Conservation (phyloP, 2,797 vertebrate genomes). For the Trachurus trachurus region DNA sequence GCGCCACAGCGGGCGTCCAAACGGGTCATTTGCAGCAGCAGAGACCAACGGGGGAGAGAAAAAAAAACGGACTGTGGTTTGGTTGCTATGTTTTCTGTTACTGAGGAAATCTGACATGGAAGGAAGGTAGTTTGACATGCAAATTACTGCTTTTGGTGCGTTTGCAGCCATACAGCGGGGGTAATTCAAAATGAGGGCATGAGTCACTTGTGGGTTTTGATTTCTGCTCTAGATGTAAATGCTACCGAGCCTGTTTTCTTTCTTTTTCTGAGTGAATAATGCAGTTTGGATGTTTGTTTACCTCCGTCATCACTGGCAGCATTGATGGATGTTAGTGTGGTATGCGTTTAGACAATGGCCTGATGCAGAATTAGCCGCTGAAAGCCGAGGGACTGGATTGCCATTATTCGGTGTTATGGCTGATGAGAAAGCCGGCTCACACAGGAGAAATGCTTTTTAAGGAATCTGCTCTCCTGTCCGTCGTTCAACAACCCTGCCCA, state of each 20-base stretch:
- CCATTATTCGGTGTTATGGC: neutral
- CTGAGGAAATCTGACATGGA: conserved; percentile 13
- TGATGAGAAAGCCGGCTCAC: neutral
- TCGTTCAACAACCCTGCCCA: conserved; percentile 18
- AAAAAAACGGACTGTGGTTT: conserved; percentile 12
- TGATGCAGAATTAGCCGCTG: neutral
- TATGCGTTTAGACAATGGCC: neutral
- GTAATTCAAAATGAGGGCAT: conserved; percentile 22
- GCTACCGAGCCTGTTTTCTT: neutral
- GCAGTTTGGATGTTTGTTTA: conserved; percentile 10
- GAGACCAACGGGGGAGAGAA: conserved; percentile 28
- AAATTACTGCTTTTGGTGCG: conserved; percentile 20
- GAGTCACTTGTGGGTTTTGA: conserved; percentile 23
- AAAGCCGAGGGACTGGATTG: neutral
- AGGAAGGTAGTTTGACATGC: conserved; percentile 14
- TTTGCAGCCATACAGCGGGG: neutral
- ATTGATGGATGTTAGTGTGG: neutral
- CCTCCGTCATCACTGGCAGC: conserved; percentile 7
- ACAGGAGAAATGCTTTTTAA: conserved; percentile 6
- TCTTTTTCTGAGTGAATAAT: neutral
- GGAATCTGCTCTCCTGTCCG: conserved; percentile 15
- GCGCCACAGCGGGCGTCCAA: conserved; percentile 47
- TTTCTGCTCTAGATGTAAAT: conserved; percentile 1
- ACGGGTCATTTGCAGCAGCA: conserved; percentile 53
- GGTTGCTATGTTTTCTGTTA: conserved; percentile 14